A percentile compares a stretch with the other conserved stretches of the same genome.
These are phyloP conservation scores for Tachysurus vachellii DNA, from an alignment of 2,113 vertebrate species.

Conservation along the genomic window DNA sequence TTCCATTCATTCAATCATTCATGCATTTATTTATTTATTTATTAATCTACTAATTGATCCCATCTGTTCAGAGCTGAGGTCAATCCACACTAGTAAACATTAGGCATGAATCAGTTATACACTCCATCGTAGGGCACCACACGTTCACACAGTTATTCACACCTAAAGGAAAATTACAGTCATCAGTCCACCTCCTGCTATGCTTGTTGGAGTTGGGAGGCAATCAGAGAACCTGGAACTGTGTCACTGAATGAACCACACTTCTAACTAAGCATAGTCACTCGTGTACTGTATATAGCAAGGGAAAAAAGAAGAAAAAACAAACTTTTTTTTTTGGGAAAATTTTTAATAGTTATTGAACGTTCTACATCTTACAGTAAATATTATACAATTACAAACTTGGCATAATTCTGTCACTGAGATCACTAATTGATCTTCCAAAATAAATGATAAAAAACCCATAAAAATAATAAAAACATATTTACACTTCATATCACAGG, in stretches of 20 bases:
- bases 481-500: constrained; percentile 92
- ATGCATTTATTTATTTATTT: neutral
- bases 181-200: neutral
- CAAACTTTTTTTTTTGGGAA: constrained; percentile 78
- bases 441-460: constrained; percentile 56
- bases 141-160: neutral
- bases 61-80: neutral
- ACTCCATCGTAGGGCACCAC: neutral
- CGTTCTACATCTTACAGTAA: constrained; percentile 99
- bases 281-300: neutral
- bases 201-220: neutral
- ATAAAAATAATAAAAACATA: constrained; percentile 79
- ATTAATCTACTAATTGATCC: neutral
- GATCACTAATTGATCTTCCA: constrained; percentile 92
- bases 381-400: constrained; percentile 99
- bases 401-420: constrained; percentile 95
- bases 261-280: neutral
- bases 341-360: constrained; percentile 98
- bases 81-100: neutral
- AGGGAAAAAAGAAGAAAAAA: neutral
- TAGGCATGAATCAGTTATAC: neutral
- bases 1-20: neutral
- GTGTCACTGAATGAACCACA: neutral
- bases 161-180: neutral
- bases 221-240: neutral